phyloP scores from a whole-genome alignment of 92 coral and sea anemone species.

The Plumapathes pennacea region DNA sequence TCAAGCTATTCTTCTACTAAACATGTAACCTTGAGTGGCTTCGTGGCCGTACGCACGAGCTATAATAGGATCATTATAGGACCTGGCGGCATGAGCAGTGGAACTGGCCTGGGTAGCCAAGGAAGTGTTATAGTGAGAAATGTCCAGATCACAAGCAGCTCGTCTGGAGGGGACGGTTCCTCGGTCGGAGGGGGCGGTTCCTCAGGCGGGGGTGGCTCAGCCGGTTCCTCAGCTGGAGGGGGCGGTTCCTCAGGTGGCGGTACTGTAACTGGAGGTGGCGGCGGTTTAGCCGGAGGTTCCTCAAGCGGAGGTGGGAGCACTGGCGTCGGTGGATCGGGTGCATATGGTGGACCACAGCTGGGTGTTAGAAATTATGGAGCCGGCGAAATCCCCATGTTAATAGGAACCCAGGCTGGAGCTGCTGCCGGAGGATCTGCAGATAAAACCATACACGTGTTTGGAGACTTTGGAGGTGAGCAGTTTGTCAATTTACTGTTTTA shows the following conservation, averaged over 20 bases:
- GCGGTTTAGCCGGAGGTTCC: neutral
- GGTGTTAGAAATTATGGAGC: constrained; percentile 11
- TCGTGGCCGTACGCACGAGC: too few species aligned
- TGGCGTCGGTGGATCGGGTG: constrained; percentile 4
- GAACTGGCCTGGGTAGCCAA: too few species aligned
- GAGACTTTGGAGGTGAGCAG: constrained; percentile 82
- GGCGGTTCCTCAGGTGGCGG: neutral
- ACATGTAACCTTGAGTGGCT: too few species aligned
- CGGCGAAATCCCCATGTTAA: neutral
- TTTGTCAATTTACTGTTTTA: too few species aligned
- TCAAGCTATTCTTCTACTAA: too few species aligned
- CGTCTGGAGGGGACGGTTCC: neutral
- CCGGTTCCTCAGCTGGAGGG: neutral
- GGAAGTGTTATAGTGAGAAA: too few species aligned
- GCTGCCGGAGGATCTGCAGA: constrained; percentile 6
- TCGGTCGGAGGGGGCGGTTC: neutral
- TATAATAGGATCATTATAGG: too few species aligned
- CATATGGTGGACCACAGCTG: neutral
- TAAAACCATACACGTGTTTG: constrained; percentile 54
- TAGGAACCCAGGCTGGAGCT: constrained; percentile 19
- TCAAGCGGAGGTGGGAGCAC: constrained; percentile 4
- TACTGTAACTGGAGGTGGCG: neutral
- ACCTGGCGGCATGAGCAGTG: too few species aligned
- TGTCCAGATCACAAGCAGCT: constrained; percentile 1
- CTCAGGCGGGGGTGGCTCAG: constrained; percentile 28